Base-by-base conservation (phyloP, 2,113 vertebrate genomes). In the Planiliza haematocheilus region DNA sequence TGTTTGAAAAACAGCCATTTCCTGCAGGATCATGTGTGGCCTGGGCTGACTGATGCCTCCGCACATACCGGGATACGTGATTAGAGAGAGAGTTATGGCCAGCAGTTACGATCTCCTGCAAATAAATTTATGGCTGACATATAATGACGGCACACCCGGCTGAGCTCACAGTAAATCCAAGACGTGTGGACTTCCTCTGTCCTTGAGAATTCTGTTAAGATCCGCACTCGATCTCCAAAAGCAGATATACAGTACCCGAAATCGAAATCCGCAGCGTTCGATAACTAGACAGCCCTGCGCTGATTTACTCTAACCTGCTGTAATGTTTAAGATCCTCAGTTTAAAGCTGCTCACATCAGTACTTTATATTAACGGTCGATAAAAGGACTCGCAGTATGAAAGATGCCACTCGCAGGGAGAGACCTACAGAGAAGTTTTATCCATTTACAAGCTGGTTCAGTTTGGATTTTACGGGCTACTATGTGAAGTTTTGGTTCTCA, bases 81-180 rank as follows among this genome's bases (percentile, higher is more conserved):
- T 86, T 81, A 86, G 76, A 81, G 73, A 8, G 46, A 65, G 87
- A 92, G 73, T 87, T 83, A 91, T 81, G 77, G 75, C 45, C 78
- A 37, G 30, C 16, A 59, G 70, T 89, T 83, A 85, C 69, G 55
- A 60, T 74, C 79, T 61, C 14, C 56, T 52, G 34, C 74, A 71
- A 74, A 70, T 72, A 79, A 73, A 88, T 92, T 78, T 82, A 89
- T 82, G 61, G 65, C 70, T 39, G 78, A 79, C 60, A 70, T 64
- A 65, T 78, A 77, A 88, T 65, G 82, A 68, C 21, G 48, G 77
- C 73, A 77, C 59, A 70, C 68, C 67, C 38, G 38, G 75, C 49
- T 69, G 82, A 74, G 39, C 45, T 58, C 49, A 61, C 21, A 72
- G 72, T 87, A 89, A 89, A 90, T 89, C 81, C n/a, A 30, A n/a